Percentiles rank a stretch among this genome's conserved stretches.
Conservation (phyloP, 1,140 invertebrate genomes). For the Aphaenogaster floridana region DNA sequence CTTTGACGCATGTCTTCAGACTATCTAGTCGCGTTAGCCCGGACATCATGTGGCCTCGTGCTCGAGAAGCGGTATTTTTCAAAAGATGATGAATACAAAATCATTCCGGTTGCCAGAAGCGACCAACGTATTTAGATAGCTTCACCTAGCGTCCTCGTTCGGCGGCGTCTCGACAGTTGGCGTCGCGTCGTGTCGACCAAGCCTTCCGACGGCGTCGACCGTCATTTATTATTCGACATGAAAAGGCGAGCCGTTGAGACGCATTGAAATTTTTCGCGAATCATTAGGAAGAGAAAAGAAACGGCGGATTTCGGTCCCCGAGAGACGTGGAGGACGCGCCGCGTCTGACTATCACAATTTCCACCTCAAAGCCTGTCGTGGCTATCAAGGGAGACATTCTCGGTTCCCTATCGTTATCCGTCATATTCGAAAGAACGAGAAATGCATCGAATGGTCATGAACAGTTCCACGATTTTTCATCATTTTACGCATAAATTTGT, state of each 20-base stretch:
- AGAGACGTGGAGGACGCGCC: slow-evolving; percentile 22
- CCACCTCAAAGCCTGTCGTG: slow-evolving; percentile 27
- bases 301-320: slow-evolving; percentile 23
- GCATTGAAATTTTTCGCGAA: slow-evolving; percentile 78
- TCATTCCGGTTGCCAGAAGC: slow-evolving; percentile 65
- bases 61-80: slow-evolving; percentile 77
- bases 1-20: slow-evolving; percentile 79
- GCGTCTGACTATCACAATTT: slow-evolving; percentile 36
- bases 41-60: slow-evolving; percentile 28
- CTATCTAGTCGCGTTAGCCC: slow-evolving; percentile 66
- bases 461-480: slow-evolving; percentile 5
- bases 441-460: neutral
- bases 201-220: slow-evolving; percentile 35
- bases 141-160: slow-evolving; percentile 27
- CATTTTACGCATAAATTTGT: neutral
- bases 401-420: slow-evolving; percentile 10
- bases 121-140: slow-evolving; percentile 49
- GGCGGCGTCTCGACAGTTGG: neutral
- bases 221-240: slow-evolving; percentile 80
- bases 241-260: slow-evolving; percentile 66
- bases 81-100: slow-evolving; percentile 72
- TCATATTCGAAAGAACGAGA: slow-evolving; percentile 6
- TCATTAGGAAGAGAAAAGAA: slow-evolving; percentile 73
- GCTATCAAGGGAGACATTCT: slow-evolving; percentile 58
- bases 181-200: slow-evolving; percentile 27